Conservation (phyloP, 2,113 vertebrate genomes). For the Dendrocopos noguchii region DNA sequence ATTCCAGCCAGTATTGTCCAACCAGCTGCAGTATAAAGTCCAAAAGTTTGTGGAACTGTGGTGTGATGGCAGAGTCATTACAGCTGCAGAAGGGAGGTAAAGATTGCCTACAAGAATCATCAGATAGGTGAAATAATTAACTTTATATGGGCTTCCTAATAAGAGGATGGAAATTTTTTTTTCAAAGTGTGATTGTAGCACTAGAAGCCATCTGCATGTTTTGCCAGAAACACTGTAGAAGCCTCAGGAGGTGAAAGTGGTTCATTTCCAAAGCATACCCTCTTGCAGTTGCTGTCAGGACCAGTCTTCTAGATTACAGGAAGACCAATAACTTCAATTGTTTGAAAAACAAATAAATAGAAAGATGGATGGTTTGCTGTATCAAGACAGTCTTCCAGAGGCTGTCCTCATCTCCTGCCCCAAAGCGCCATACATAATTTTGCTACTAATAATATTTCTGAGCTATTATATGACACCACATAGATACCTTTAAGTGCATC, state of each 20-base stretch:
- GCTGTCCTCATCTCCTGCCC: background rate
- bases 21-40: background rate
- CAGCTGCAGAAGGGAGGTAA: background rate
- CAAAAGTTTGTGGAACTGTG: background rate
- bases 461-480: background rate
- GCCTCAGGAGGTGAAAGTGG: background rate
- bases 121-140: background rate
- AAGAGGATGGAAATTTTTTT: background rate
- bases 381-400: background rate
- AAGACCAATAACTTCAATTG: background rate
- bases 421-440: background rate
- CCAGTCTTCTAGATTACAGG: background rate
- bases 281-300: background rate
- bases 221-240: background rate
- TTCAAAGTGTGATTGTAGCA: background rate
- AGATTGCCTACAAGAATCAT: background rate
- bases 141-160: background rate
- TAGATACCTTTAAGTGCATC: background rate
- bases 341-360: background rate
- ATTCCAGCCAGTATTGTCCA: too few relatives aligned
- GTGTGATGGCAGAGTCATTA: background rate
- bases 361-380: background rate
- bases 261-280: background rate
- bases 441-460: background rate
- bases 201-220: background rate